These are phyloP conservation scores for Gymnarchus niloticus DNA, from an alignment of 2,113 vertebrate species.

Conservation along the genomic window DNA sequence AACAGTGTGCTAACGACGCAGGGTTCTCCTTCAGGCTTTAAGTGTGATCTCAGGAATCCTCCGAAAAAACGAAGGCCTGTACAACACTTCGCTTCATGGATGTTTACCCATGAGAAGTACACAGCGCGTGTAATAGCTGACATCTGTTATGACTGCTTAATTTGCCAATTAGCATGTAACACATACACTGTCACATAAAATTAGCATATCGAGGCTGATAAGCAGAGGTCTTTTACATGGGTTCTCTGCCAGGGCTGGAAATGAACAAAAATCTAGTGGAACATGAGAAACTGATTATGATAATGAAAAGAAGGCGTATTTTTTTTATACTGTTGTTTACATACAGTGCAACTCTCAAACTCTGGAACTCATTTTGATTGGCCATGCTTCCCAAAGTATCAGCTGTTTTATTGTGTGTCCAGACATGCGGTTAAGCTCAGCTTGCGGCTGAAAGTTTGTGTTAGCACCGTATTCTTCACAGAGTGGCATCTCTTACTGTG, in stretches of 20 bases:
- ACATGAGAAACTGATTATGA: conserved; percentile 16
- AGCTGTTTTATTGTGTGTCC: not conserved
- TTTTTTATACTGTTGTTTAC: conserved; percentile 5
- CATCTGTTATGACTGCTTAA: conserved; percentile 12
- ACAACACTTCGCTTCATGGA: not conserved
- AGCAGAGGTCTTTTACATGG: not conserved
- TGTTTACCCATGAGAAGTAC: not conserved
- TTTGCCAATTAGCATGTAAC: conserved; percentile 5
- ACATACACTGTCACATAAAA: conserved; percentile 8
- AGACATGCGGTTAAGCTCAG: not conserved
- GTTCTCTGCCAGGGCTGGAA: not conserved
- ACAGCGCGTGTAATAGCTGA: not conserved
- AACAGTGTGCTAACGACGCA: not conserved
- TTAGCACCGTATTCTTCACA: not conserved
- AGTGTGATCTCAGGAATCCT: not conserved
- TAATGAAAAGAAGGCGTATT: conserved; percentile 1
- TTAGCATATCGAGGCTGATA: conserved; percentile 1
- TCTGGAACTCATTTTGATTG: not conserved
- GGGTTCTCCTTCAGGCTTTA: not conserved
- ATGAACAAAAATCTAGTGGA: not conserved
- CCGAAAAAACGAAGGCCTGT: not conserved
- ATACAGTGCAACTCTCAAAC: not conserved
- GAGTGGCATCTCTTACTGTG: not conserved
- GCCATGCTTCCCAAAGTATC: not conserved
- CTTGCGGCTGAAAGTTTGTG: not conserved